Evolutionary conservation across 2,113 vertebrate species (phyloP), one percentile per base, ranked within the genome.

Genomic region (Trogon melanurus): DNA sequence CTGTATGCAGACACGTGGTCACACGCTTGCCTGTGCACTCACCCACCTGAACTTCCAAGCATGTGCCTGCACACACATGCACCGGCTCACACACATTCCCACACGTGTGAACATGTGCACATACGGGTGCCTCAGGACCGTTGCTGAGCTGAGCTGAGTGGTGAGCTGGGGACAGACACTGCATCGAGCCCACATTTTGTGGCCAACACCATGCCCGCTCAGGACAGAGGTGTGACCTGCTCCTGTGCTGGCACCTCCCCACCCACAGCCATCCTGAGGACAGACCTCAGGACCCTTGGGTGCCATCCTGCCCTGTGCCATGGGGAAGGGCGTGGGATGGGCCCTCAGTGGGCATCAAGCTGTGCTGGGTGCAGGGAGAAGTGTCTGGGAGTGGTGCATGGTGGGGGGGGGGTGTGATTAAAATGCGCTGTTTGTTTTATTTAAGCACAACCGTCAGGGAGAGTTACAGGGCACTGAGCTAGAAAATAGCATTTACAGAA

Each of bases 401-500:
- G 5, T 94, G 89, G 23, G 15, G 36, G 85, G 67, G 87, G 15
- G 36, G 85, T 65, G 87, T 85, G 96, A 98, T 98, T 98, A 97
- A 98, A 98, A 97, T 90, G 95, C 38, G 29, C 95, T 88, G 95
- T 97, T 98, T 98, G 95, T 92, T 98, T 97, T 94, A 97, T 38
- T 96, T 84, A 74, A 97, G 92, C 96, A 75, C 82, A 94, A 75
- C 88, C 51, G 58, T 95, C 92, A 66, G 97, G 84, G 88, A 95
- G 92, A 97, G 98, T 98, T 97, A 97, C 97, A 92, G 98, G 95
- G 98, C 97, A 96, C 96, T 97, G 98, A 98, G 98, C 98, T 97
- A 97, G 98, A 98, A 98, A 99, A 98, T 98, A 97, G 97, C 97
- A 97, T 98, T 98, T 98, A 94, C 97, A 97, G 91, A 98, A 95